Evolutionary conservation across 2,113 vertebrate species (phyloP).

Genomic region (Antigone vipio): DNA sequence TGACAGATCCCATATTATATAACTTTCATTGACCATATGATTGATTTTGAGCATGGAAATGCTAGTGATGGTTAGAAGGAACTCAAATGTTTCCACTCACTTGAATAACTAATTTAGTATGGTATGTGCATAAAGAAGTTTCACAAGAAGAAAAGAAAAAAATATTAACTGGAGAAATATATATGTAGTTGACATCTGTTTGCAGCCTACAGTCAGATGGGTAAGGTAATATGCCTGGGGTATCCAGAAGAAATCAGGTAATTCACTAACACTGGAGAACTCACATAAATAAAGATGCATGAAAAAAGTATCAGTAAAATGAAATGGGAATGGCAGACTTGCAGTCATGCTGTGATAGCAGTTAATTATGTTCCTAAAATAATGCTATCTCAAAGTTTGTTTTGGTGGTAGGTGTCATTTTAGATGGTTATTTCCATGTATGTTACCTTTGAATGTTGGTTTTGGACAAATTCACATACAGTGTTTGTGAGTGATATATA

Average conservation of each 20-base stretch:
- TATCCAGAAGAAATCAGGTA: not conserved
- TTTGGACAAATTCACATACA: slow-evolving; percentile 56
- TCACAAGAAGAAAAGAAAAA: not conserved
- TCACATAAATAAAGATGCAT: not conserved
- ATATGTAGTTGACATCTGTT: not conserved
- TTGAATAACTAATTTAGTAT: not conserved
- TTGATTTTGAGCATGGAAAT: not conserved
- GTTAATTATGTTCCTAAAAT: not conserved
- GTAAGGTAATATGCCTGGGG: not conserved
- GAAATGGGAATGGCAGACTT: not conserved
- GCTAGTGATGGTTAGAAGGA: not conserved
- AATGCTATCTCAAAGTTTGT: not conserved
- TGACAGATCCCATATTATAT: not conserved
- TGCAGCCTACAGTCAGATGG: not conserved
- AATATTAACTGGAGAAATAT: not conserved
- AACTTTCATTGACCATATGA: not conserved
- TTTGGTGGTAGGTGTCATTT: slow-evolving; percentile 38
- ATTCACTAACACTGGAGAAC: not conserved
- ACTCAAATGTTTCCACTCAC: not conserved
- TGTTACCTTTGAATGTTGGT: slow-evolving; percentile 49
- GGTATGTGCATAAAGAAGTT: not conserved
- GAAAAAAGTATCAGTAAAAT: not conserved
- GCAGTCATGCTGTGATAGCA: not conserved
- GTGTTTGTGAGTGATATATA: not conserved
- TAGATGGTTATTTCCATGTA: slow-evolving; percentile 33